A percentile compares a stretch with the other conserved stretches of the same genome.
Conservation (phyloP, 2,113 vertebrate species). For the Romanogobio albipinnatus region DNA sequence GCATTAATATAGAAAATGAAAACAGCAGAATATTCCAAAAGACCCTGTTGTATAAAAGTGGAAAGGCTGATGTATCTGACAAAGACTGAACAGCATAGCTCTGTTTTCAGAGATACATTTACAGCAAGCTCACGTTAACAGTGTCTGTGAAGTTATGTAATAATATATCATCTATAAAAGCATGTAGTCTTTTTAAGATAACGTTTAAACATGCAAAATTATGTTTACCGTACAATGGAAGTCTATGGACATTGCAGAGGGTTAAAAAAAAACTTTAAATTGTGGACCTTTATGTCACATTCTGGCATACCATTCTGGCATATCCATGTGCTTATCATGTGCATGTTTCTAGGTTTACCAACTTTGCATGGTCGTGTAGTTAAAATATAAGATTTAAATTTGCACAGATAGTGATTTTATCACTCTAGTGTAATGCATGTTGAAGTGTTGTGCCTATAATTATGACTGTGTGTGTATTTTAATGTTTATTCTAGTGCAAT, state of each 20-base stretch:
- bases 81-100: neutral
- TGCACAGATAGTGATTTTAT: no score
- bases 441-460: no score
- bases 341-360: no score
- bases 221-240: neutral
- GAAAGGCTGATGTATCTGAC: neutral
- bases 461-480: no score
- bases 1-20: constrained; percentile 11
- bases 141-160: neutral
- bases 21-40: neutral
- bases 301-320: no score
- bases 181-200: neutral
- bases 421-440: no score
- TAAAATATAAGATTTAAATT: no score
- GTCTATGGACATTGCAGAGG: neutral
- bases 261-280: neutral
- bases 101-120: neutral
- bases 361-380: no score
- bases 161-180: neutral
- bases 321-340: no score
- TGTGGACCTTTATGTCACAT: no score
- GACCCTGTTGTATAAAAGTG: constrained; percentile 1
- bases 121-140: neutral
- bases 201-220: no score
- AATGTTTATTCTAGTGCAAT: no score